A percentile compares a stretch with the other conserved stretches of the same genome.
These are phyloP conservation scores for Anguilla anguilla DNA, from an alignment of 2,797 vertebrate species.

Conservation along the genomic window DNA sequence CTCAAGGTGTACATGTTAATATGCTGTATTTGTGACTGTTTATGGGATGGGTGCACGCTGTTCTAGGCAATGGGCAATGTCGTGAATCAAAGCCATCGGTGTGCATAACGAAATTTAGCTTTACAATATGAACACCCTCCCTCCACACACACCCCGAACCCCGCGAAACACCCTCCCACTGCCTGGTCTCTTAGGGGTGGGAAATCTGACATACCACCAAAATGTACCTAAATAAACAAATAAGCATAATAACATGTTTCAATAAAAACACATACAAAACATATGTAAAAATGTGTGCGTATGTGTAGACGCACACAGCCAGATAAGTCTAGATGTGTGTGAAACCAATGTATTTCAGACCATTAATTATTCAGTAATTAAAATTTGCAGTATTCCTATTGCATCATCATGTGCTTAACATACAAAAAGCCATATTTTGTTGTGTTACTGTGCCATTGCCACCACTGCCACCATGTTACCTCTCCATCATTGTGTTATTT, in stretches of 20 bases:
- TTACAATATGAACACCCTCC: neutral
- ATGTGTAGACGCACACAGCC: neutral
- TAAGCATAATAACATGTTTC: neutral
- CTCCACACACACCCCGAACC: neutral
- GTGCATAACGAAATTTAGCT: neutral
- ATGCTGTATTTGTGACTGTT: neutral
- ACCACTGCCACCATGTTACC: neutral
- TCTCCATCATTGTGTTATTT: neutral
- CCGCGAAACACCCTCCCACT: neutral
- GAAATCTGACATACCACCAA: neutral
- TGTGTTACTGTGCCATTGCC: neutral
- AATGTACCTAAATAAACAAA: neutral
- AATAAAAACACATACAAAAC: neutral
- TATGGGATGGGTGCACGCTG: neutral
- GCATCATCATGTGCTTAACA: neutral
- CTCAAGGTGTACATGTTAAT: neutral
- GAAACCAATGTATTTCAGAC: neutral
- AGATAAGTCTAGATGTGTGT: neutral
- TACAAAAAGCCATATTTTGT: neutral
- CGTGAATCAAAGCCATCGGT: neutral
- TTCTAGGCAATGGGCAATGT: neutral
- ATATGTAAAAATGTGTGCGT: neutral
- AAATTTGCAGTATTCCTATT: constrained; percentile 1
- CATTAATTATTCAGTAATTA: constrained; percentile 10
- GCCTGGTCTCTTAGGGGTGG: neutral